Evolutionary conservation across 2,888 invertebrate species (phyloP), one percentile per base, ranked within the genome.

Genomic region (Lucinisca nassula): DNA sequence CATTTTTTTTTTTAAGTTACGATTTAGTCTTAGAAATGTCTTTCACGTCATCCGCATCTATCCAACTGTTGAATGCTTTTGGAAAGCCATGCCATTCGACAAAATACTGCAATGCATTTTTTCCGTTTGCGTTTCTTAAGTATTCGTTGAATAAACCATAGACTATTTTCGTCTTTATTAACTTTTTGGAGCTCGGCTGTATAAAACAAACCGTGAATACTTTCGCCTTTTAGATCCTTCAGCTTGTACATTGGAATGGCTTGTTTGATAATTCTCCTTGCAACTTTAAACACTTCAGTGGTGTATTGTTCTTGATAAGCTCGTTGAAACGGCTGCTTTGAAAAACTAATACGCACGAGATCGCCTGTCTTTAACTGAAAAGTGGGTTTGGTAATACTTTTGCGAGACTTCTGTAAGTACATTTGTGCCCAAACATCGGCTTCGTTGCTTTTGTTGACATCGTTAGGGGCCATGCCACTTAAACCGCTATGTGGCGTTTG

Each of bases 121-220:
- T 87, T 85, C 0, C 82, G 30, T 58, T 82, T 87, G 38, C 89
- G 38, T 24, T 45, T 87, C 49, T 74, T 85, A 27, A 88, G 27
- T 51, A 81, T 85, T 30, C 80, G 85, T 24, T 91, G 83, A 14
- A 91, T 89, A 32, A 88, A 85, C 88, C 89, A 91, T 24, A 91
- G 37, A 10, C 84, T 55, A 55, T 91, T 76, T 58, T 84, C 89
- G 58, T 91, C 82, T 77, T 89, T 91, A 49, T 90, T 45, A 0
- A 87, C 87, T 58, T 77, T 82, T 58, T 85, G 85, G 27, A 89
- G 72, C 24, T 87, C 79, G 45, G 58, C 76, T 1, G 79, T 49
- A 73, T 89, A 88, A 76, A 79, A 79, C 30, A 85, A 84, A 40
- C 85, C 81, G 12, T 82, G 78, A 1, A 85, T 79, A 38, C 4